Base-by-base conservation (phyloP, 1,140 invertebrate species). In the Rhopalosiphum padi region DNA sequence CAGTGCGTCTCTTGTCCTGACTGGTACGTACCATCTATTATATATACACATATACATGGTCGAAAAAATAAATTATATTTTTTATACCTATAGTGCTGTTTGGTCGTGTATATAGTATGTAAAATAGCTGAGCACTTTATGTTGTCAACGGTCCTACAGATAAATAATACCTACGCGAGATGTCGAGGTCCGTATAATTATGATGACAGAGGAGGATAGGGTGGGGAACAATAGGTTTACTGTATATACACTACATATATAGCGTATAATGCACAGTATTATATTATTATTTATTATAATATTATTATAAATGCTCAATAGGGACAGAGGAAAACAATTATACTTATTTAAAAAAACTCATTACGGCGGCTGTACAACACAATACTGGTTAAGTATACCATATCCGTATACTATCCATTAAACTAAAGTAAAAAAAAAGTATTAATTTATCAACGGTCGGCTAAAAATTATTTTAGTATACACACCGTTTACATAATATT, bases 111-210 rank as follows among this genome's bases (percentile, higher is more conserved):
- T 88, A 43, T 85, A 83, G 23, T 85, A 88, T 88, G 86, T 88
- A 51, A 88, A 88, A 88, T 88, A 88, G 86, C 46, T 48, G 86
- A 88, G 86, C 48, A 51, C 86, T 88, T 51, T 77, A 82, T 82
- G 60, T 91, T 91, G 60, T 91, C 90, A 60, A 90, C 53, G 43
- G 90, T 91, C 43, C 43, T 91, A 77, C 48, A 91, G 30, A 82
- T 43, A 91, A 91, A 91, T 91, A 82, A 91, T 37, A 37, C 37
- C 37, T 88, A 86, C 83, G 25, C 11, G 60, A 68, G 60, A 86
- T 41, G 41, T 30, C 41, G 41, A 43, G 83, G 43, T 88, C 0
- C 35, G 21, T 53, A 51, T 88, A 51, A 48, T 23, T n/a, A n/a
- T 3, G 86, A 51, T 7, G 86, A 51, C 48, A 22, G n/a, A 23